phyloP scores from a whole-genome alignment of 1,140 invertebrate species.

The Choristoneura fumiferana region DNA sequence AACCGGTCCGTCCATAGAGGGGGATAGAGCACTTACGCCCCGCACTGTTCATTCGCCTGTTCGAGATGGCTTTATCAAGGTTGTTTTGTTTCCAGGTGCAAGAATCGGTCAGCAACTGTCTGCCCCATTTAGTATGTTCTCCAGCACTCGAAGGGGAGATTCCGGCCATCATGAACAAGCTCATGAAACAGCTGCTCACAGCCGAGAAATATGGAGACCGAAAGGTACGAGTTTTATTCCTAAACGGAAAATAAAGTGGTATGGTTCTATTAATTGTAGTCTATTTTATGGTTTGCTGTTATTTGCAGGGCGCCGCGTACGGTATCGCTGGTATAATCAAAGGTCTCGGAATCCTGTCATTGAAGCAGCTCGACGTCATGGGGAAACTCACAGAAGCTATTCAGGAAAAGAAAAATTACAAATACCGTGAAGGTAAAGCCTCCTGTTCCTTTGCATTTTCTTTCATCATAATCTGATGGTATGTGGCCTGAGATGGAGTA shows the following conservation, averaged over 20 bases:
- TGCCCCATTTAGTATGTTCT: slow-evolving; percentile 91
- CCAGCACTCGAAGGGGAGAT: slow-evolving; percentile 95
- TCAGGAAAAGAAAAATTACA: slow-evolving; percentile 97
- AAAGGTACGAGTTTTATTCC: slow-evolving; percentile 69
- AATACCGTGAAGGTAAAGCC: slow-evolving; percentile 89
- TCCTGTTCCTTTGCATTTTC: neutral
- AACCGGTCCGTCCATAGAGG: no score
- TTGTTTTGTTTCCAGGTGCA: slow-evolving; percentile 85
- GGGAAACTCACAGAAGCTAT: slow-evolving; percentile 95
- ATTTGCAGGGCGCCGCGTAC: slow-evolving; percentile 88
- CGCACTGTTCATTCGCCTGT: no score
- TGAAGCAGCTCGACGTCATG: slow-evolving; percentile 98
- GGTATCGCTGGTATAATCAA: slow-evolving; percentile 94
- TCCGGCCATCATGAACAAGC: slow-evolving; percentile 90
- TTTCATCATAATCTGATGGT: slow-evolving; percentile 8
- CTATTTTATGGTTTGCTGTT: neutral
- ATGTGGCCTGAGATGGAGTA: no score
- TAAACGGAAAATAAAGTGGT: no score
- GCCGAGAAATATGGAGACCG: slow-evolving; percentile 98
- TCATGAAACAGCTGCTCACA: slow-evolving; percentile 93
- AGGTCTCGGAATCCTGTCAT: slow-evolving; percentile 95
- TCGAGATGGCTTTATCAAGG: neutral
- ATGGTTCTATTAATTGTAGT: no score
- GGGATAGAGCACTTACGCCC: no score
- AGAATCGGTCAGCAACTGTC: slow-evolving; percentile 97